A percentile compares a stretch with the other conserved stretches of the same genome.
Evolutionary conservation across 2,797 vertebrate genomes (phyloP).

Genomic region (Erpetoichthys calabaricus): DNA sequence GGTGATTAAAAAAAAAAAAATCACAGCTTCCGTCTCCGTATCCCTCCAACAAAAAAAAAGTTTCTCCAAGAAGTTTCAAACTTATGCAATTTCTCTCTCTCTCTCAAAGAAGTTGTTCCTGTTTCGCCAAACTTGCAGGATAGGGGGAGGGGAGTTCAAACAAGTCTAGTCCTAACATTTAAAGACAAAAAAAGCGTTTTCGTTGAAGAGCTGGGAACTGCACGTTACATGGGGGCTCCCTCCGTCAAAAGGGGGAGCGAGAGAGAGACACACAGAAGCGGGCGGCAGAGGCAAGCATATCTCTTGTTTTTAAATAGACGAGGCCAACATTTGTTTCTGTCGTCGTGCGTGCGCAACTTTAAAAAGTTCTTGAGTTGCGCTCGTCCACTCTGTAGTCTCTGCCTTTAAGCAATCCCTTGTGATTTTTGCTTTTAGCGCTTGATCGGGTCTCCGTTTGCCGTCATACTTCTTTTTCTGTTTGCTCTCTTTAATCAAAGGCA

Average conservation of each 20-base stretch:
- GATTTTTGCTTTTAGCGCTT: no score
- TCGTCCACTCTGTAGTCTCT: no score
- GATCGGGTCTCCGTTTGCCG: no score
- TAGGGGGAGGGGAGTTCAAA: constrained; percentile 48
- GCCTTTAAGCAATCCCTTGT: no score
- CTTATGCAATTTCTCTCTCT: constrained; percentile 33
- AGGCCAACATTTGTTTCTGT: not conserved
- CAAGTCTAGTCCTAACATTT: constrained; percentile 21
- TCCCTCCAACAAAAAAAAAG: constrained; percentile 21
- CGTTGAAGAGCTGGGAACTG: not conserved
- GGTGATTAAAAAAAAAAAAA: not conserved
- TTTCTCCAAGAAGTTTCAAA: constrained; percentile 48
- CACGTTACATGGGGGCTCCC: not conserved
- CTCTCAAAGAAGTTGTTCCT: constrained; percentile 60
- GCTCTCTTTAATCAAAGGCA: no score
- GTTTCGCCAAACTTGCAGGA: constrained; percentile 42
- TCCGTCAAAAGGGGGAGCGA: no score
- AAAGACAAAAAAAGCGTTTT: constrained; percentile 7
- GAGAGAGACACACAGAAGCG: no score
- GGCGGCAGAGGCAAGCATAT: not conserved
- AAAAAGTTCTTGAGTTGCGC: no score
- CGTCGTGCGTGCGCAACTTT: no score
- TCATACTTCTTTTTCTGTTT: no score
- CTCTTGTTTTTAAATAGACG: not conserved
- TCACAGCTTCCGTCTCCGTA: not conserved